Evolutionary conservation across 2,113 vertebrate genomes (phyloP).

Genomic region (Lichenostomus cassidix): DNA sequence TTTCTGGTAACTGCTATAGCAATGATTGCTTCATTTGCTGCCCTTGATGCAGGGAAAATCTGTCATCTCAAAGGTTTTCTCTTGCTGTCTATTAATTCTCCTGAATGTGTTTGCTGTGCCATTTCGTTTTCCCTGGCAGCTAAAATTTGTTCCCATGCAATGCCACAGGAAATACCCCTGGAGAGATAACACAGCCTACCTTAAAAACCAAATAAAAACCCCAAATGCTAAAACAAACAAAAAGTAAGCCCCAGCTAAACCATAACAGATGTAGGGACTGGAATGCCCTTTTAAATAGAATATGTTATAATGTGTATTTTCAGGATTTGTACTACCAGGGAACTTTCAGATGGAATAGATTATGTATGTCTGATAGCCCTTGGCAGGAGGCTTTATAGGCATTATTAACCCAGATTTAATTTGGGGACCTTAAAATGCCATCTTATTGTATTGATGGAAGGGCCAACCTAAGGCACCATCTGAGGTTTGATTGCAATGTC

Average conservation of each 20-base stretch:
- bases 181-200: not conserved
- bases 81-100: not conserved
- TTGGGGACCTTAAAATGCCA: not conserved
- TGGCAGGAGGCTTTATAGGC: not conserved
- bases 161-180: not conserved
- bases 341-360: not conserved
- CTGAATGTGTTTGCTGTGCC: not conserved
- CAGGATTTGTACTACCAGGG: not conserved
- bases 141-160: not conserved
- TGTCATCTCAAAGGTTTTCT: not conserved
- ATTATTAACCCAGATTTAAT: not conserved
- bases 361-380: not conserved
- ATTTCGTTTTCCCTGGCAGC: not conserved
- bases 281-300: not conserved
- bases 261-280: not conserved
- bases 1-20: not conserved
- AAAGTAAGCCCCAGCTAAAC: not conserved
- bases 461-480: not conserved
- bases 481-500: not conserved
- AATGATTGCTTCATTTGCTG: slow-evolving; percentile 11
- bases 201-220: not conserved
- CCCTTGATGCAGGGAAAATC: not conserved
- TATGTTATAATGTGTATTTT: not conserved
- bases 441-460: not conserved
- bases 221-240: not conserved